These are phyloP conservation scores for Bursaphelenchus mucronatus DNA, from an alignment of 1,140 invertebrate species.

Conservation along the genomic window DNA sequence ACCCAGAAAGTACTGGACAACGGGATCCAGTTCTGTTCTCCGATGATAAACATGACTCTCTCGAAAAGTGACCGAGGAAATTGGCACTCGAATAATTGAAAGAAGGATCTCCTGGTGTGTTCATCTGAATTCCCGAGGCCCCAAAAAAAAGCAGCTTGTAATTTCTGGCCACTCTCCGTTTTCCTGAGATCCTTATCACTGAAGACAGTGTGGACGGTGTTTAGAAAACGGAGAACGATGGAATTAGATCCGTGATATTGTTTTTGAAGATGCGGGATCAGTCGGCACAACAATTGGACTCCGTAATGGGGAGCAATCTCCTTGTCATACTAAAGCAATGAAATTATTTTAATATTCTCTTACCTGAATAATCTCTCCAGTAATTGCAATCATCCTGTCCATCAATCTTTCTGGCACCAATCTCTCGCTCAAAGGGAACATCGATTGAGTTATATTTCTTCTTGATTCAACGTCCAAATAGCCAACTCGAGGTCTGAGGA, in stretches of 20 bases:
- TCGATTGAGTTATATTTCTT: background rate
- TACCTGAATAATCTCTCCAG: conserved; percentile 7
- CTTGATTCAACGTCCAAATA: background rate
- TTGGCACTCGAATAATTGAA: conserved; percentile 11
- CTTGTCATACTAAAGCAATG: background rate
- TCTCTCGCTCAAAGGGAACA: conserved; percentile 3
- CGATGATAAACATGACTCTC: conserved; percentile 2
- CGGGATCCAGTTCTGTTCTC: conserved; percentile 16
- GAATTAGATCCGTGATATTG: background rate
- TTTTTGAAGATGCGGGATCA: background rate
- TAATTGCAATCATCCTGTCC: conserved; percentile 10
- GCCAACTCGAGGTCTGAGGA: background rate
- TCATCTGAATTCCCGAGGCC: background rate
- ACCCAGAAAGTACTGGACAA: conserved; percentile 6
- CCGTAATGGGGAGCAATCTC: conserved; percentile 11
- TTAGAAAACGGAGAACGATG: background rate
- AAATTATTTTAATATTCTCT: too few relatives aligned
- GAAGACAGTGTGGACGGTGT: conserved; percentile 7
- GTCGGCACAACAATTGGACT: background rate
- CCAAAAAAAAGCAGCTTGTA: conserved; percentile 8
- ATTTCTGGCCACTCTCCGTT: conserved; percentile 4
- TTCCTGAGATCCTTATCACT: conserved; percentile 6
- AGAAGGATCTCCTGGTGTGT: conserved; percentile 7
- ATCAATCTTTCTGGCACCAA: conserved; percentile 11
- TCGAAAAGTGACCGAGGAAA: conserved; percentile 16